Conservation (phyloP, 2,888 invertebrate genomes). For the Geotrupes spiniger region DNA sequence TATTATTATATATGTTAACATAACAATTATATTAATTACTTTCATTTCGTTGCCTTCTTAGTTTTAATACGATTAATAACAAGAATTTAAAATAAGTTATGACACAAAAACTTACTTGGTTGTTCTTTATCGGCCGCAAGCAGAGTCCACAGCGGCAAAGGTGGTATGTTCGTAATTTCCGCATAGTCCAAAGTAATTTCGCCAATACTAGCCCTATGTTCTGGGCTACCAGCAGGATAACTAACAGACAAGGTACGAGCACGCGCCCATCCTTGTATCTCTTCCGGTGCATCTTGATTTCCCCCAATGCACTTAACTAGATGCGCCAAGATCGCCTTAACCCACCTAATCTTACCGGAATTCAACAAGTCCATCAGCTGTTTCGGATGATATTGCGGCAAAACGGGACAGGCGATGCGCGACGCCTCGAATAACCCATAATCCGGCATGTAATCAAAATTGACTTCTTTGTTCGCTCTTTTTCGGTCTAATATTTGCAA, state of each 20-base stretch:
- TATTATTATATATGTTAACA: too few relatives aligned
- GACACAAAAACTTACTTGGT: too few relatives aligned
- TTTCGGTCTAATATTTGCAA: slow-evolving; percentile 74
- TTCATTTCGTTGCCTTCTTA: too few relatives aligned
- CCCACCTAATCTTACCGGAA: slow-evolving; percentile 96
- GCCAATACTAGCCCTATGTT: slow-evolving; percentile 76
- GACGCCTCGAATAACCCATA: slow-evolving; percentile 96
- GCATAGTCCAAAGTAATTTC: slow-evolving; percentile 90
- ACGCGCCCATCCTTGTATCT: slow-evolving; percentile 70
- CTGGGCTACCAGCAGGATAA: slow-evolving; percentile 80
- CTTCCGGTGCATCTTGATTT: slow-evolving; percentile 51
- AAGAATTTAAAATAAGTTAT: too few relatives aligned
- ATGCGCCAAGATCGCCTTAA: slow-evolving; percentile 96
- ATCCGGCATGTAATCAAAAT: slow-evolving; percentile 84
- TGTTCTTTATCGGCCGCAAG: slow-evolving; percentile 91
- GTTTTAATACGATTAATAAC: too few relatives aligned
- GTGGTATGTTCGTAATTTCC: slow-evolving; percentile 97
- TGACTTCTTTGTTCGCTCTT: slow-evolving; percentile 50
- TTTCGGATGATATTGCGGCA: slow-evolving; percentile 99
- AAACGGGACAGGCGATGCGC: slow-evolving; percentile 92
- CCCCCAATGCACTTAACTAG: slow-evolving; percentile 74
- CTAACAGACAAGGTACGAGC: slow-evolving; percentile 87
- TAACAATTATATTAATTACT: too few relatives aligned
- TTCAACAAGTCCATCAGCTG: slow-evolving; percentile 97
- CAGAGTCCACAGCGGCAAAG: slow-evolving; percentile 93